Base-by-base conservation (phyloP, 2,113 vertebrate genomes). In the Microcebus murinus region DNA sequence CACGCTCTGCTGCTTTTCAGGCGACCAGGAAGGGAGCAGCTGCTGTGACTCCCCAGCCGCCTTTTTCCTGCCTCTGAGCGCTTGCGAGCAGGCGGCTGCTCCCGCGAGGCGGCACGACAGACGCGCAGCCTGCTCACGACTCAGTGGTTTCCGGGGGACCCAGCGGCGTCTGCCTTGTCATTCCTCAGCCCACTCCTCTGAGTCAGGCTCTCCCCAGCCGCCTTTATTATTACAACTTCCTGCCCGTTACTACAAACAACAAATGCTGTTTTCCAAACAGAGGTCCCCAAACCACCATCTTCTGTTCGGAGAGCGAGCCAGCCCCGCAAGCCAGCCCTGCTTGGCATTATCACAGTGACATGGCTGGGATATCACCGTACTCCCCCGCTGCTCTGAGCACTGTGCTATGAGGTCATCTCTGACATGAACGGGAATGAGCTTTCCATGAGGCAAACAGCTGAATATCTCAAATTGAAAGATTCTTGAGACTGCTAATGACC, bases 141-240 rank as follows among this genome's bases (percentile, higher is more conserved):
- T 94, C 77, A 39, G 94, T 65, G 42, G 73, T 97, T 97, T 97
- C 95, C 82, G 1, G 96, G 88, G 98, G 86, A 88, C 94, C 95
- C 50, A 61, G 95, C 95, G 91, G 96, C 21, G 48, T 0, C 61
- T 96, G 92, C 93, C 94, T 97, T 98, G 95, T 91, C 83, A 55
- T 91, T 92, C 89, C 94, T 98, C 96, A 97, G 85, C 96, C 97
- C 93, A 92, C 68, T 97, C 94, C 95, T 97, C 70, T 97, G 97
- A 96, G 91, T 97, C 95, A 97, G 93, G 90, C 92, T 98, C 96
- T 97, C 94, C 95, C 50, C 84, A 95, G 92, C 55, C 20, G 31
- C 88, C 84, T 93, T 91, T 81, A 97, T 96, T 94, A 96, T 89
- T 95, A 79, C 15, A 12, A 39, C 71, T 96, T 98, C 80, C 95